Evolutionary conservation across 2,888 invertebrate genomes (phyloP), one percentile per base, ranked within the genome.

Genomic region (Adela reaumurella): DNA sequence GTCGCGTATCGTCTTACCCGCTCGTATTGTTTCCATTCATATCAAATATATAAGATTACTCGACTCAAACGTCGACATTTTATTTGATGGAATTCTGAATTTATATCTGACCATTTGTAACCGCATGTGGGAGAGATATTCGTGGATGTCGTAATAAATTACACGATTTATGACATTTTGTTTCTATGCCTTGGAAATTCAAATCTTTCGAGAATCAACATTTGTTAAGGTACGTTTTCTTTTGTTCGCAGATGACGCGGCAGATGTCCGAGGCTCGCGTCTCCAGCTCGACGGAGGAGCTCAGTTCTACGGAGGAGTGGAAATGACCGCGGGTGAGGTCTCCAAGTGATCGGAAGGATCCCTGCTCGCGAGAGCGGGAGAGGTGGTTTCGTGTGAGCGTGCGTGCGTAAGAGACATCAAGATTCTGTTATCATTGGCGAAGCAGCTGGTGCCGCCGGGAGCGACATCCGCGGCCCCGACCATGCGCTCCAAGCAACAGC

Each of bases 401-500:
- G 17, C 19, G 44, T 49, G 28, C 43, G 44, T 19, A 45, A 20
- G 44, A 46, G 46, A 45, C 47, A 41, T 47, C 43, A 35, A 19
- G 24, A 47, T 42, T 43, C 46, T 43, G 50, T 43, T 46, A 41
- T 18, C 19, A 42, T 35, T 17, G 43, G 17, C 19, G 50, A 46
- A 43, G 43, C 19, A 19, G 0, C 68, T 76, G 77, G 76, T 76
- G 76, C 59, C 59, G 61, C 62, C 54, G 59, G 68, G 66, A 68
- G 70, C 63, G 61, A 53, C 51, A 64, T 59, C 59, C 57, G 57
- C 58, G 57, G 58, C 62, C 62, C 59, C 81, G 82, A 71, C 67
- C 56, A 86, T 86, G 85, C 84, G 85, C 74, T 85, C 85, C 70
- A 86, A 85, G 77, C 86, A 85, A 74, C 85, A 85, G 74, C 86